Evolutionary conservation across 1,140 invertebrate genomes (phyloP).

Genomic region (Monochamus saltuarius): DNA sequence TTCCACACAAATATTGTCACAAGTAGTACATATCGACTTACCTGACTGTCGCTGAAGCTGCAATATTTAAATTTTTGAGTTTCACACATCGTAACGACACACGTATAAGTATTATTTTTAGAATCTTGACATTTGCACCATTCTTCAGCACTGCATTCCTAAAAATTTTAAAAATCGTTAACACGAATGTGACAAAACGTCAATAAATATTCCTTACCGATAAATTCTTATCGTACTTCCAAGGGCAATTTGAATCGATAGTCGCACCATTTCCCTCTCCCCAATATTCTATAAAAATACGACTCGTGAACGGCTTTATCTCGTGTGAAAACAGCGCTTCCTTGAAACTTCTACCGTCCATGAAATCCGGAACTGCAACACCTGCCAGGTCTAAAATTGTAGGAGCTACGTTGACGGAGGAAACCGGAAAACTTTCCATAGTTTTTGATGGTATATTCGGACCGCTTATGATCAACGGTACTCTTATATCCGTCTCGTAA

Average conservation of each 20-base stretch:
- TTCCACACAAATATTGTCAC: no score
- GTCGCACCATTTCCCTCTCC: constrained; percentile 66
- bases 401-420: constrained; percentile 78
- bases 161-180: constrained; percentile 18
- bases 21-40: constrained; percentile 45
- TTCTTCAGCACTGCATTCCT: constrained; percentile 66
- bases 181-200: background rate
- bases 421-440: constrained; percentile 58
- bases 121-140: constrained; percentile 82
- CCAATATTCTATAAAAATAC: constrained; percentile 74
- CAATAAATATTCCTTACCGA: constrained; percentile 53
- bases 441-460: constrained; percentile 62
- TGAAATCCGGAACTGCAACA: constrained; percentile 51
- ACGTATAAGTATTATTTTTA: constrained; percentile 81
- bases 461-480: constrained; percentile 79
- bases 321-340: constrained; percentile 38
- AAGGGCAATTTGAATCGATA: constrained; percentile 59
- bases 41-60: constrained; percentile 70
- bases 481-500: constrained; percentile 84
- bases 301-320: constrained; percentile 18
- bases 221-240: constrained; percentile 57
- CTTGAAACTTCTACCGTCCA: constrained; percentile 68
- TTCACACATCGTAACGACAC: constrained; percentile 64
- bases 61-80: constrained; percentile 70
- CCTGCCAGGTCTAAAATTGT: constrained; percentile 75